Percentiles rank a stretch among this genome's conserved stretches.
phyloP scores from a whole-genome alignment of 2,113 vertebrate species.

The Phyllopteryx taeniolatus region DNA sequence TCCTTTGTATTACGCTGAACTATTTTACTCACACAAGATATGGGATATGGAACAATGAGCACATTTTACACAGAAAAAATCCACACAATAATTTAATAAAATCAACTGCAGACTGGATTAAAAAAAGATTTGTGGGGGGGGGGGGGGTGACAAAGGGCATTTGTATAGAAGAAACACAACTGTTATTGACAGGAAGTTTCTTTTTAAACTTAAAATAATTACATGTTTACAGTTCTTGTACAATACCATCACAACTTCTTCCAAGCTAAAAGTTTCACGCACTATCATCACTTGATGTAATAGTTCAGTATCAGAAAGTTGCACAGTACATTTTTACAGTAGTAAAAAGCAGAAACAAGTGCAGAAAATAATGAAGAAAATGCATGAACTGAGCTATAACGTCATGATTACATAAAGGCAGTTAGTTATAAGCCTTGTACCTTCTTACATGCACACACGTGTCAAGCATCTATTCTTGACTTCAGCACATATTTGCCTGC shows the following conservation, averaged over 20 bases:
- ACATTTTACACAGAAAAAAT: conserved; percentile 37
- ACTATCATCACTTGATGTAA: conserved; percentile 14
- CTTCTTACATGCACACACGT: background rate
- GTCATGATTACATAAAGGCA: background rate
- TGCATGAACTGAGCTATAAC: background rate
- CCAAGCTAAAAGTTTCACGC: conserved; percentile 38
- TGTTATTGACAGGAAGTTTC: conserved; percentile 48
- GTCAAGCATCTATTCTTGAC: background rate
- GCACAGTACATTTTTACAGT: background rate
- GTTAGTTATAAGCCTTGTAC: background rate
- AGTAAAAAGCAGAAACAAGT: background rate
- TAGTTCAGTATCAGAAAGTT: conserved; percentile 3
- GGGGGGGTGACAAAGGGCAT: conserved; percentile 46
- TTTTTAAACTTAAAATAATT: conserved; percentile 45
- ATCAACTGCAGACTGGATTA: conserved; percentile 59
- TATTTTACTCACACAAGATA: background rate
- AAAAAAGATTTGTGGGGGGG: conserved; percentile 16
- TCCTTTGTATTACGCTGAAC: background rate
- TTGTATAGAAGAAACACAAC: conserved; percentile 47
- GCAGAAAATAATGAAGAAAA: background rate
- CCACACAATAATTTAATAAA: conserved; percentile 69
- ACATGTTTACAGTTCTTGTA: conserved; percentile 53
- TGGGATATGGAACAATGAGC: background rate
- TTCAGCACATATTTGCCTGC: background rate
- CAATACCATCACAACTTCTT: conserved; percentile 30